Conservation (phyloP, 2,797 vertebrate genomes). For the Sebastolobus alascanus region DNA sequence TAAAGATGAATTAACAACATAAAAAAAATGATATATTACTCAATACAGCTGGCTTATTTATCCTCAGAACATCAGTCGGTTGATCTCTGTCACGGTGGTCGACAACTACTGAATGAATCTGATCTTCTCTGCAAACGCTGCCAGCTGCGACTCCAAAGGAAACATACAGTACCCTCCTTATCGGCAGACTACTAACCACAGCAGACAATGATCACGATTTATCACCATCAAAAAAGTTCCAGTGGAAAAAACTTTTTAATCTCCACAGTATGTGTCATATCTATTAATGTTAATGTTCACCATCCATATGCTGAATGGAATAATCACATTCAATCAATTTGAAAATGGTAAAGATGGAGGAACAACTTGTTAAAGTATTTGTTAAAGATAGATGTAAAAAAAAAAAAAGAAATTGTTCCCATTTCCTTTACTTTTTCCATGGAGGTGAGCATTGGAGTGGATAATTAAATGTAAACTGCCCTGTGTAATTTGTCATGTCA, state of each 20-base stretch:
- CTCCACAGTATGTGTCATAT: neutral
- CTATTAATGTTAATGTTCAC: constrained; percentile 18
- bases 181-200: constrained; percentile 52
- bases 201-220: constrained; percentile 47
- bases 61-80: constrained; percentile 49
- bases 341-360: constrained; percentile 11
- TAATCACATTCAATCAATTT: constrained; percentile 24
- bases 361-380: constrained; percentile 6
- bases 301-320: neutral
- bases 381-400: constrained; percentile 49
- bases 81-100: constrained; percentile 47
- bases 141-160: constrained; percentile 59
- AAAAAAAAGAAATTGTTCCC: constrained; percentile 2
- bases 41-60: constrained; percentile 41
- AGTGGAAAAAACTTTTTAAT: neutral
- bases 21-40: constrained; percentile 41
- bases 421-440: constrained; percentile 60
- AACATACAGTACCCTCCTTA: constrained; percentile 46
- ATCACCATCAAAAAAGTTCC: constrained; percentile 48
- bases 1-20: constrained; percentile 53
- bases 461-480: constrained; percentile 88
- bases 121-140: constrained; percentile 52
- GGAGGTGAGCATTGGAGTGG: constrained; percentile 78
- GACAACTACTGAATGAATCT: constrained; percentile 49
- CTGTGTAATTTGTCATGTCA: constrained; percentile 87